A percentile compares a stretch with the other conserved stretches of the same genome.
Evolutionary conservation across 2,888 invertebrate genomes (phyloP).

Genomic region (Acholoe squamosa): DNA sequence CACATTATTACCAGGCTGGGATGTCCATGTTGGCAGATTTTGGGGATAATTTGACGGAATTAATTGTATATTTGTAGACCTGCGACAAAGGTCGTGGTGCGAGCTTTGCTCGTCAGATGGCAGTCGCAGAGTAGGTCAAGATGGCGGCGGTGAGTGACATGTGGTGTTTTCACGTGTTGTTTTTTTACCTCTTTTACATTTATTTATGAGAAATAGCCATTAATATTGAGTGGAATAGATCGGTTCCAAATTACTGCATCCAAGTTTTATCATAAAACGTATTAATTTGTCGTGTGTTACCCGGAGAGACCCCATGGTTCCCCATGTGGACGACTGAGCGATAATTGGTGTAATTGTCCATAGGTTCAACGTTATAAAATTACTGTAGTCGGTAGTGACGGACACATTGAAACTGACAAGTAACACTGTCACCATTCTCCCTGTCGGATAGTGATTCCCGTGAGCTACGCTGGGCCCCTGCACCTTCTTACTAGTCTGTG

Average conservation of each 20-base stretch:
- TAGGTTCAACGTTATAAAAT: neutral
- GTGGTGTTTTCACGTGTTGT: constrained; percentile 16
- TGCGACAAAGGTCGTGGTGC: constrained; percentile 58
- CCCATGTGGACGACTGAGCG: constrained; percentile 3
- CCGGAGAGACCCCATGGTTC: neutral
- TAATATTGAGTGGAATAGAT: neutral
- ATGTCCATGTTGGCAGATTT: neutral
- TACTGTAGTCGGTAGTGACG: neutral
- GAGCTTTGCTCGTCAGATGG: neutral
- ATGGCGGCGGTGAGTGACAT: constrained; percentile 52
- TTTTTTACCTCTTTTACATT: neutral
- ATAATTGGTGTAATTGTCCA: neutral
- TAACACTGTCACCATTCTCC: neutral
- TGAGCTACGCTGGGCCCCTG: too few species aligned
- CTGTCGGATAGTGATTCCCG: too few species aligned
- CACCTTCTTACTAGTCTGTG: too few species aligned
- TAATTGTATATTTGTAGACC: neutral
- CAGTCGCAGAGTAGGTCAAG: constrained; percentile 48
- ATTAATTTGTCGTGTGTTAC: neutral
- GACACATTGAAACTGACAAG: neutral
- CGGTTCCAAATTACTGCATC: neutral
- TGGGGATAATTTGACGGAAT: neutral
- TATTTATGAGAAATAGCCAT: neutral
- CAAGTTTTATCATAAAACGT: neutral
- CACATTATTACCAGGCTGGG: neutral